These are phyloP conservation scores for Brassicogethes aeneus DNA, from an alignment of 2,888 invertebrate species.

Conservation along the genomic window DNA sequence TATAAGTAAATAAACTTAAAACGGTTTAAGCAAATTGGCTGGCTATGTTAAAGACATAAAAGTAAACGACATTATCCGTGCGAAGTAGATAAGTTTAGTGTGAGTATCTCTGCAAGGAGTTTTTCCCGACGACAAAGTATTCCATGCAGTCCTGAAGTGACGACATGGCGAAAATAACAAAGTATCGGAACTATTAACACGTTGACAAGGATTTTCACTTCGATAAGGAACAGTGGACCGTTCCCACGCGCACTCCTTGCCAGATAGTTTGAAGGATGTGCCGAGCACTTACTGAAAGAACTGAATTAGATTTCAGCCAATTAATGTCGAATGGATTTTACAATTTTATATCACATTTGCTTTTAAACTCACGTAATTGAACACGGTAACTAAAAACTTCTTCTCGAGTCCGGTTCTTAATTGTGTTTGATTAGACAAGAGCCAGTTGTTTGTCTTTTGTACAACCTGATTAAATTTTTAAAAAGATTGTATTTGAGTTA, in stretches of 20 bases:
- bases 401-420: background rate
- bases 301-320: slow-evolving; percentile 12
- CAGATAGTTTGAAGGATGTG: slow-evolving; percentile 8
- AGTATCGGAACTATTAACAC: slow-evolving; percentile 32
- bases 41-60: no score
- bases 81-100: no score
- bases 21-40: no score
- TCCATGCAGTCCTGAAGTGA: slow-evolving; percentile 13
- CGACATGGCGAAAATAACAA: slow-evolving; percentile 23
- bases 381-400: background rate
- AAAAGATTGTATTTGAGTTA: no score
- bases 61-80: no score
- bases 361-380: background rate
- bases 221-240: slow-evolving; percentile 25
- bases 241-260: slow-evolving; percentile 28
- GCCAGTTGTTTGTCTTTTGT: background rate
- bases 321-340: slow-evolving; percentile 5
- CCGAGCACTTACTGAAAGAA: slow-evolving; percentile 8
- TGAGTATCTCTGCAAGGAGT: no score
- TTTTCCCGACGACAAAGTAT: background rate
- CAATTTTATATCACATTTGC: background rate
- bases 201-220: slow-evolving; percentile 33
- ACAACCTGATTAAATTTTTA: background rate
- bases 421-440: background rate
- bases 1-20: no score